phyloP scores from a whole-genome alignment of 2,797 vertebrate genomes.

The Gobionotothen gibberifrons region DNA sequence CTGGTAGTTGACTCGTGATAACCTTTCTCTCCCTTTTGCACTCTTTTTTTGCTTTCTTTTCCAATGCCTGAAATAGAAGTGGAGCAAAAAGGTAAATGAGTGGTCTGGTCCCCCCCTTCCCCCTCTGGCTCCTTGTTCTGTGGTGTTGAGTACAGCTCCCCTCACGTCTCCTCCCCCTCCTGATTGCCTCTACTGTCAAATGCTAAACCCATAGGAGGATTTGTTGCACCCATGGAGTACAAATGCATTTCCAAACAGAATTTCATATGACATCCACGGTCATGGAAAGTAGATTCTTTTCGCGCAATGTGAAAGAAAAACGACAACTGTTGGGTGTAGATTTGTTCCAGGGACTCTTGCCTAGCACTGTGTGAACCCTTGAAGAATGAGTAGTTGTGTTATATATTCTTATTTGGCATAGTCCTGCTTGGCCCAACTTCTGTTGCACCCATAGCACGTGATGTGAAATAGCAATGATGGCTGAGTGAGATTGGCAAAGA shows the following conservation, averaged over 20 bases:
- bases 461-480: conserved; percentile 82
- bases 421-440: conserved; percentile 76
- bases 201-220: conserved; percentile 76
- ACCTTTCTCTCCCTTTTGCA: conserved; percentile 97
- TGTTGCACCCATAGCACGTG: conserved; percentile 78
- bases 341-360: conserved; percentile 69
- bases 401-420: conserved; percentile 61
- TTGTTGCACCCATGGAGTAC: conserved; percentile 79
- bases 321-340: conserved; percentile 60
- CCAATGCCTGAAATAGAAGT: conserved; percentile 99
- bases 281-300: conserved; percentile 49
- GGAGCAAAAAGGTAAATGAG: conserved; percentile 99
- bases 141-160: conserved; percentile 91
- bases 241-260: conserved; percentile 66
- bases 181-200: conserved; percentile 79
- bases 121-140: conserved; percentile 95
- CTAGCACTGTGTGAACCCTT: conserved; percentile 48
- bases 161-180: conserved; percentile 64
- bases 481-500: conserved; percentile 81
- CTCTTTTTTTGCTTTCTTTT: conserved; percentile 91
- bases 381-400: conserved; percentile 63
- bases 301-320: conserved; percentile 64
- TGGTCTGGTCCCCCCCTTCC: conserved; percentile 89
- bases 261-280: conserved; percentile 68
- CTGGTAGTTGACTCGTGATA: conserved; percentile 93